Percentiles rank a stretch among this genome's conserved stretches.
Evolutionary conservation across 2,797 vertebrate species (phyloP).

Genomic region (Sebastes matsubarae): DNA sequence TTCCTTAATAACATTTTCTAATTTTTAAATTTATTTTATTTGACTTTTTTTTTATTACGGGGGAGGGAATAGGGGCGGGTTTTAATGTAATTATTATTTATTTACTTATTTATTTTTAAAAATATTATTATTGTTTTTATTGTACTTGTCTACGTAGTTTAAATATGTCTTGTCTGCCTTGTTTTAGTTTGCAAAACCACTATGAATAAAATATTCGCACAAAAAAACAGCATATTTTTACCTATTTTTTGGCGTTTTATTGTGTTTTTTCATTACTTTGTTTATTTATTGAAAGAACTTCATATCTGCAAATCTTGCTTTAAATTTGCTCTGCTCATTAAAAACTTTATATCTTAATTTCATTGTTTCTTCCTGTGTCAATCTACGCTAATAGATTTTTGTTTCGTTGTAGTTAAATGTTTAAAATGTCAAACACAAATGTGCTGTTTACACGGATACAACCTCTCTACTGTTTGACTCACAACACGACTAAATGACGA

Average conservation of each 20-base stretch:
- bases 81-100: no score
- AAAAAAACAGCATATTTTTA: neutral
- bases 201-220: no score
- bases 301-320: neutral
- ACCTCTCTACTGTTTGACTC: neutral
- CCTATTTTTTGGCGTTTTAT: neutral
- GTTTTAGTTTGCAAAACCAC: no score
- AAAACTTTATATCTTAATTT: neutral
- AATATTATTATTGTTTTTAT: no score
- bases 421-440: neutral
- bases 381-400: neutral
- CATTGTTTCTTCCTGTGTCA: neutral
- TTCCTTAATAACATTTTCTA: no score
- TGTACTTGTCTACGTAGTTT: no score
- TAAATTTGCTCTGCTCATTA: neutral
- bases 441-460: neutral
- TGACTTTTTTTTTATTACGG: neutral
- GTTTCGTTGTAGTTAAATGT: neutral
- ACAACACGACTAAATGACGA: constrained; percentile 3
- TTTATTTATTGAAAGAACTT: neutral
- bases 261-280: neutral
- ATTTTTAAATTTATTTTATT: neutral
- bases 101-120: no score
- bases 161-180: no score
- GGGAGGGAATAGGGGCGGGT: no score